Percentiles rank a stretch among this genome's conserved stretches.
phyloP scores from a whole-genome alignment of 2,113 vertebrate genomes.

The Dolichallabes microphthalmus region DNA sequence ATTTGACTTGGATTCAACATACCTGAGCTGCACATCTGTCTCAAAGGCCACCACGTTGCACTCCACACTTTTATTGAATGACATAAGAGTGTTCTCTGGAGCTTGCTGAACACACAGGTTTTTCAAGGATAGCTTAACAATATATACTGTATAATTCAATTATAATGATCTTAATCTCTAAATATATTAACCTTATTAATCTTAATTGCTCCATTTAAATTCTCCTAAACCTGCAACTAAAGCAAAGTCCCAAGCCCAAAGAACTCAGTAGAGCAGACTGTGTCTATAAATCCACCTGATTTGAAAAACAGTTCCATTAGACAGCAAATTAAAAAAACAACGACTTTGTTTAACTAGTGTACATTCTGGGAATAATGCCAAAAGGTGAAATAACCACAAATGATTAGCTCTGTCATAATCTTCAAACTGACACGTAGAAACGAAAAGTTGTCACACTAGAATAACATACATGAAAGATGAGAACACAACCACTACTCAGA shows the following conservation, averaged over 20 bases:
- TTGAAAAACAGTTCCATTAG: constrained; percentile 1
- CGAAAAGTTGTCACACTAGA: background rate
- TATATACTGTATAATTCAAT: background rate
- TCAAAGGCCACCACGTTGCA: constrained; percentile 83
- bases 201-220: background rate
- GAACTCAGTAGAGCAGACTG: background rate
- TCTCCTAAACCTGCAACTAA: background rate
- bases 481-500: background rate
- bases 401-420: constrained; percentile 5
- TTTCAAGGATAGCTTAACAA: background rate
- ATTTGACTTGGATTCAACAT: background rate
- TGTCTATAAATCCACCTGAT: background rate
- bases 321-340: background rate
- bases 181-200: background rate
- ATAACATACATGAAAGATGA: background rate
- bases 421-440: constrained; percentile 12
- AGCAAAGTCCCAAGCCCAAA: background rate
- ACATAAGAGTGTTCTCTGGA: constrained; percentile 95
- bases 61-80: constrained; percentile 74
- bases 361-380: constrained; percentile 34
- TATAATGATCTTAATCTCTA: background rate
- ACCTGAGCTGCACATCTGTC: constrained; percentile 91
- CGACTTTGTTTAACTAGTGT: background rate
- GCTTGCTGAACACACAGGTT: constrained; percentile 76
- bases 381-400: constrained; percentile 12